Conservation (phyloP, 2,113 vertebrate species). For the Glareola pratincola region DNA sequence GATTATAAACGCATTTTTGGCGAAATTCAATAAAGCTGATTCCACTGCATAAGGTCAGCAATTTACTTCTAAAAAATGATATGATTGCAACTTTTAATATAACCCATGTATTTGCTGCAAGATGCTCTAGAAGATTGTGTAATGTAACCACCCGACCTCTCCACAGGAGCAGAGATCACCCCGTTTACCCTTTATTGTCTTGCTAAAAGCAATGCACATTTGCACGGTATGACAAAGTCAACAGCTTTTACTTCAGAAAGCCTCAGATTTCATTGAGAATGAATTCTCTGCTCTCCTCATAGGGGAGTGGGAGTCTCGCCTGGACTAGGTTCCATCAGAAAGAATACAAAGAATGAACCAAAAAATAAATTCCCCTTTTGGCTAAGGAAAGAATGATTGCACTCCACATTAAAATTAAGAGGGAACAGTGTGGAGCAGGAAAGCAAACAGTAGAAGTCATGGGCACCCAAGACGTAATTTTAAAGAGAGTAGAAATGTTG, state of each 20-base stretch:
- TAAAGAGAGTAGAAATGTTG: neutral
- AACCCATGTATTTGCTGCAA: slow-evolving; percentile 82
- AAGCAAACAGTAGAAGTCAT: neutral
- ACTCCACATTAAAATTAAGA: neutral
- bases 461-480: neutral
- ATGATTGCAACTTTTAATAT: slow-evolving; percentile 84
- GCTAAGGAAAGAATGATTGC: neutral
- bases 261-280: slow-evolving; percentile 33
- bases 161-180: slow-evolving; percentile 66
- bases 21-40: slow-evolving; percentile 89
- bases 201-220: slow-evolving; percentile 66
- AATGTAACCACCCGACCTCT: slow-evolving; percentile 76
- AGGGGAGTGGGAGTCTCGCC: neutral
- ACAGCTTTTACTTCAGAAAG: slow-evolving; percentile 38
- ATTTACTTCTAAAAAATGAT: slow-evolving; percentile 82
- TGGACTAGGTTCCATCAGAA: neutral
- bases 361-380: neutral
- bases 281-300: slow-evolving; percentile 25
- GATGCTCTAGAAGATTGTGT: slow-evolving; percentile 75
- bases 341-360: neutral
- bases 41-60: slow-evolving; percentile 86
- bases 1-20: slow-evolving; percentile 82
- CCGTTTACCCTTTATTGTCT: slow-evolving; percentile 75
- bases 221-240: slow-evolving; percentile 43
- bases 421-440: neutral